Base-by-base conservation (phyloP, 1,140 invertebrate species). In the Octopus bimaculoides region DNA sequence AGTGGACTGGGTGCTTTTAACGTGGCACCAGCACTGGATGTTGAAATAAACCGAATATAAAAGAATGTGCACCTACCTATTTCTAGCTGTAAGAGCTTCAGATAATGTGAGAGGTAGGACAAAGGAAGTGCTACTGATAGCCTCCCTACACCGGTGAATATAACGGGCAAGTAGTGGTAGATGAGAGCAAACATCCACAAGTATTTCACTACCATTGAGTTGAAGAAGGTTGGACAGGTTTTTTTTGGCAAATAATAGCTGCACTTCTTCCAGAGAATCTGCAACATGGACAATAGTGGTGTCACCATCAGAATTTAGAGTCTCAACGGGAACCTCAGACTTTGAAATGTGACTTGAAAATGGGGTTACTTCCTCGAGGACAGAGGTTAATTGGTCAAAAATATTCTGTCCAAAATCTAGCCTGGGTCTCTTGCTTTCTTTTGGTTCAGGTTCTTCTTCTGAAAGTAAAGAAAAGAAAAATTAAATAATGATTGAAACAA, bases 131-230 rank as follows among this genome's bases (percentile, higher is more conserved):
- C 93, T 93, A 85, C 91, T 92, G 83, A 92, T 90, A 82, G 92
- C 94, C 82, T 94, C 94, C 89, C 92, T 93, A 88, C 93, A 93
- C 84, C 94, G 93, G 77, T 92, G 90, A 74, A 94, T 92, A 85
- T 95, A 96, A 74, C 94, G 92, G 77, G 93, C 93, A 41, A 97
- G 91, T 83, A 94, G 93, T 0, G 94, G 93, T 82, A 96, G 90
- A 52, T 84, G 83, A 0, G 93, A 91, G 87, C 95, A 96, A 82
- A 95, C 92, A 82, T 95, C 93, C 54, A 96, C 90, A n/a, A 96
- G 88, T 20, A 93, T 93, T 82, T 95, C 93, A 8, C 94, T 94
- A n/a, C 94, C 95, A 83, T 93, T 92, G 80, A 96, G 90, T 86
- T 92, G 92, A 84, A 95, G 92, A 20, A 96, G 89, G 54, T 91